phyloP scores from a whole-genome alignment of 2,797 vertebrate species.

The Monodelphis domestica region DNA sequence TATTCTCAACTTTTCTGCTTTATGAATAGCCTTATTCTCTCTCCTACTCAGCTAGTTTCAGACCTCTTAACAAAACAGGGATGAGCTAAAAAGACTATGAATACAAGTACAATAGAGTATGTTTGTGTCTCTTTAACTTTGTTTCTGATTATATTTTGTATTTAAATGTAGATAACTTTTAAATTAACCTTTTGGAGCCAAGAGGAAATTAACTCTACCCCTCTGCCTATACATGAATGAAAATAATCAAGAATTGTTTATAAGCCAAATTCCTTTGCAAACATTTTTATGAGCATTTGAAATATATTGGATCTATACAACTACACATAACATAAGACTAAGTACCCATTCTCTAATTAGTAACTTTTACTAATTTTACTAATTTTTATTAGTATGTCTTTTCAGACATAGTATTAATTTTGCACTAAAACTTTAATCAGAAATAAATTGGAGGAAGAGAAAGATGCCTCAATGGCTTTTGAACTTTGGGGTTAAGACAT shows the following conservation, averaged over 20 bases:
- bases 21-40: not conserved
- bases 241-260: slow-evolving; percentile 13
- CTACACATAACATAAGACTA: not conserved
- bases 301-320: slow-evolving; percentile 26
- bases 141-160: not conserved
- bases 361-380: no score
- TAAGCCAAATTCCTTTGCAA: slow-evolving; percentile 2
- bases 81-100: not conserved
- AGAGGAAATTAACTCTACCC: slow-evolving; percentile 33
- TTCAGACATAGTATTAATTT: not conserved
- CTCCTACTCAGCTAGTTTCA: not conserved
- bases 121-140: not conserved
- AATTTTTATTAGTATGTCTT: no score
- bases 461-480: not conserved
- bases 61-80: not conserved
- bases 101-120: not conserved
- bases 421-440: not conserved
- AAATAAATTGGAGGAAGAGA: not conserved
- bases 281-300: not conserved
- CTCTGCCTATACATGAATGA: not conserved
- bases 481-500: not conserved
- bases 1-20: not conserved
- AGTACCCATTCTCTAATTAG: not conserved
- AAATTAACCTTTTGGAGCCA: slow-evolving; percentile 14
- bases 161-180: slow-evolving; percentile 42